Evolutionary conservation across 2,113 vertebrate species (phyloP).

Genomic region (Malurus cyaneus): DNA sequence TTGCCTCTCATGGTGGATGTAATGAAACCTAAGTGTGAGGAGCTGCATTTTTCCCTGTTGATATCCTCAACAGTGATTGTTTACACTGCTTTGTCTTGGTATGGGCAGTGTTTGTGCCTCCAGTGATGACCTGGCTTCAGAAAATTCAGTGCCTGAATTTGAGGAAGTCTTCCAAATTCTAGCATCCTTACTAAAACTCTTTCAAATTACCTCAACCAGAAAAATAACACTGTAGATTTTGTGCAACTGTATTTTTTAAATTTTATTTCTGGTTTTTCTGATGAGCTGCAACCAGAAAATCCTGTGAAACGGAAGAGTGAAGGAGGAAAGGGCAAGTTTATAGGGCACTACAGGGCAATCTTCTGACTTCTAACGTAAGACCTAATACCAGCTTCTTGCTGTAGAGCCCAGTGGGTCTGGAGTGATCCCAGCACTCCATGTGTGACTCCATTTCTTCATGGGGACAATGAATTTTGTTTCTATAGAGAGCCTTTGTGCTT

Average conservation of each 20-base stretch:
- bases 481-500: background rate
- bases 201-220: background rate
- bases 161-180: background rate
- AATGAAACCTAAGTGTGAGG: background rate
- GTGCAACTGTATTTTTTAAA: background rate
- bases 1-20: background rate
- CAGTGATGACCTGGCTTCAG: background rate
- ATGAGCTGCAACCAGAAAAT: background rate
- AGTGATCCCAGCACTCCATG: background rate
- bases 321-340: background rate
- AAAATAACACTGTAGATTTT: background rate
- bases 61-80: background rate
- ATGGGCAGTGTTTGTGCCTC: background rate
- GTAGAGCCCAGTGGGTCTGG: background rate
- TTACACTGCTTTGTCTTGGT: background rate
- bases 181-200: background rate
- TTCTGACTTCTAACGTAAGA: background rate
- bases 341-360: background rate
- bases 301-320: background rate
- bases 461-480: background rate
- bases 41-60: background rate
- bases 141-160: background rate
- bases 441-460: background rate
- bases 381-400: background rate
- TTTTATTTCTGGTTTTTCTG: background rate